Evolutionary conservation across 2,888 invertebrate genomes (phyloP), one percentile per base, ranked within the genome.

Genomic region (Pheosia tremula): DNA sequence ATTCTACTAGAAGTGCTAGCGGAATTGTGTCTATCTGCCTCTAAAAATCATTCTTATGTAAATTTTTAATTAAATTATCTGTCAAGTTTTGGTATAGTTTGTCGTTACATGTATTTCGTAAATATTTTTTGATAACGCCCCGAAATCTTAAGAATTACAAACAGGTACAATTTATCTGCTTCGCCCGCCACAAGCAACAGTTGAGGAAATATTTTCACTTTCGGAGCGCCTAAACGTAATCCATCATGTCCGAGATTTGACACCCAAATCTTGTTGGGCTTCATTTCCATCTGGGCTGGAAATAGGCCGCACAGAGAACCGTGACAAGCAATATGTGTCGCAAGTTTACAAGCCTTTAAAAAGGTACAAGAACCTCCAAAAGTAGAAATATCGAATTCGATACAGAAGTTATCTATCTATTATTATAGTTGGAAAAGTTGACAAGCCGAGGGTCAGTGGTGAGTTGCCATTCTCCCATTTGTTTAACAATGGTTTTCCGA

Each of bases 171-270:
- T 47, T 47, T 47, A 3, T n/a, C 47, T n/a, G 47, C n/a, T n/a
- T 43, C 43, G 3, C 5, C 43, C 49, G 13, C 3, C 13, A 7
- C 50, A 50, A 50, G 50, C 24, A 50, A 24, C 50, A 24, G 50
- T 50, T 47, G 50, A 24, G 24, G 24, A 24, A 1, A 50, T 50
- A 50, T 50, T 50, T 50, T 50, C 50, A 50, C 50, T 50, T 50
- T 50, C 50, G 5, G 8, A 24, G 8, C 50, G 24, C 24, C 13
- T 24, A 50, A 50, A 50, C 4, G 2, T 24, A 24, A 50, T 50
- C 50, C 13, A n/a, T 50, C 50, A 50, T 50, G 8, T 8, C 24
- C 50, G 50, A 50, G 50, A 24, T 50, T 50, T 50, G 24, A 50
- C 24, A 24, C 24, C 24, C 13, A 50, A 50, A 50, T 50, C 50